Evolutionary conservation across 2,113 vertebrate genomes (phyloP).

Genomic region (Lethenteron reissneri): DNA sequence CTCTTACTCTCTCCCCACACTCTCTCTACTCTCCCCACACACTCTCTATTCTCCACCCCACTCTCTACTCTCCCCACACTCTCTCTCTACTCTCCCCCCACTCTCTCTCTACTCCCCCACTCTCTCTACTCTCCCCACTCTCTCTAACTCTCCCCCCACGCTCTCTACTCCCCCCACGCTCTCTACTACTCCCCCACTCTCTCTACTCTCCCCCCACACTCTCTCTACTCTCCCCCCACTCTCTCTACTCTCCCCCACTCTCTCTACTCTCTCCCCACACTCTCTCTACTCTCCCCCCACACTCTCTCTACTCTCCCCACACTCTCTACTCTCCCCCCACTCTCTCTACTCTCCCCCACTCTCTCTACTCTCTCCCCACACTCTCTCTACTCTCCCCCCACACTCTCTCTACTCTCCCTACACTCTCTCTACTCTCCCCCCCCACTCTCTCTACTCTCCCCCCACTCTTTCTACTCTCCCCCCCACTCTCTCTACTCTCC

Average conservation of each 20-base stretch:
- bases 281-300: neutral
- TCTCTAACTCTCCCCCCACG: too few species aligned
- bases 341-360: too few species aligned
- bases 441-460: neutral
- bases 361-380: too few species aligned
- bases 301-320: neutral
- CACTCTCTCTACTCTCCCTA: neutral
- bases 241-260: neutral
- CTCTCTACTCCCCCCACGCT: neutral
- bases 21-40: neutral
- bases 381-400: neutral
- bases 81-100: too few species aligned
- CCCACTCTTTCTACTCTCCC: neutral
- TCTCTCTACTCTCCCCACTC: too few species aligned
- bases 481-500: neutral
- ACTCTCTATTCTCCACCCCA: neutral
- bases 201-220: neutral
- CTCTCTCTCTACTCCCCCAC: too few species aligned
- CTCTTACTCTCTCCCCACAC: too few species aligned
- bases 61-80: neutral
- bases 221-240: neutral
- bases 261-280: neutral
- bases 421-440: neutral
- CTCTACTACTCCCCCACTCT: neutral
- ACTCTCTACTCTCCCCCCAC: neutral